A percentile compares a stretch with the other conserved stretches of the same genome.
Evolutionary conservation across 2,888 invertebrate species (phyloP).

Genomic region (Epinotia nisella): DNA sequence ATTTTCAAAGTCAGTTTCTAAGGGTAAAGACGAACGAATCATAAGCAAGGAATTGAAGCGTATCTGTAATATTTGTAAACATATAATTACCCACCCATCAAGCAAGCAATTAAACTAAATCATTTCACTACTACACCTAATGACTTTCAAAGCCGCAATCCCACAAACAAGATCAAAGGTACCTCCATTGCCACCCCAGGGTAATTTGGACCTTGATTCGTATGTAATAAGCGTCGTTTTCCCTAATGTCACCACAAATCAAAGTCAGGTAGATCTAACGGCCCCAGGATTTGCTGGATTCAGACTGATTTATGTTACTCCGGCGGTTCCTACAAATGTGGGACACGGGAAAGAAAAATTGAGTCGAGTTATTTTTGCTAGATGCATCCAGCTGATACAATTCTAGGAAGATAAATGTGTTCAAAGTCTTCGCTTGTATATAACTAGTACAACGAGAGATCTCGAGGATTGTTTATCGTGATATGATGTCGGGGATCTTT

Average conservation of each 20-base stretch:
- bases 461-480: neutral
- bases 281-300: constrained; percentile 39
- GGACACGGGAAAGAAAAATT: constrained; percentile 6
- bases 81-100: constrained; percentile 1
- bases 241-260: constrained; percentile 40
- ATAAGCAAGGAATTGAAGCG: neutral
- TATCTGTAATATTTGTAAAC: neutral
- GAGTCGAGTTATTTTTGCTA: neutral
- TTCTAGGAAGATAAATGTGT: neutral
- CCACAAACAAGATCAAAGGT: constrained; percentile 29
- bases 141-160: constrained; percentile 19
- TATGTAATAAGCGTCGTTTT: constrained; percentile 42
- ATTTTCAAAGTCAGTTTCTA: too few species aligned
- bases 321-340: constrained; percentile 24
- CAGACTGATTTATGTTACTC: constrained; percentile 33
- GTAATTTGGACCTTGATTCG: constrained; percentile 38
- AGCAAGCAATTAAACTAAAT: constrained; percentile 22
- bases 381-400: neutral
- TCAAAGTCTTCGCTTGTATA: neutral
- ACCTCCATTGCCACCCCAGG: neutral
- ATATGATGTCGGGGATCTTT: neutral
- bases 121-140: constrained; percentile 27
- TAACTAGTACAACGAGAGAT: neutral
- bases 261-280: constrained; percentile 42
- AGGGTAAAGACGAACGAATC: neutral